phyloP scores from a whole-genome alignment of 2,113 vertebrate genomes.

The Mormoops blainvillei region DNA sequence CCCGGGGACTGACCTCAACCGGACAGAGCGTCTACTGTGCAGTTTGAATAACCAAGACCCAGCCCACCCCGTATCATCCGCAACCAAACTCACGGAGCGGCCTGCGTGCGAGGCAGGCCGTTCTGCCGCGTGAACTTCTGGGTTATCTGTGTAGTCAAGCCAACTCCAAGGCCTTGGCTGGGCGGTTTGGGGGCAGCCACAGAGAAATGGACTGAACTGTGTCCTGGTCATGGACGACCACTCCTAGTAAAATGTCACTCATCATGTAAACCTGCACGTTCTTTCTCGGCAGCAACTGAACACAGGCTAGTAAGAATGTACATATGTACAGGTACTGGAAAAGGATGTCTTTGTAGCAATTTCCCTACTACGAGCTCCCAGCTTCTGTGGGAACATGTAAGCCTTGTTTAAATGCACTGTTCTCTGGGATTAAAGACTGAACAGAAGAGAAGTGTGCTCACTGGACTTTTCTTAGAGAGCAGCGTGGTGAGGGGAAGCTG shows the following conservation, averaged over 20 bases:
- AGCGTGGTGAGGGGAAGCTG: rapidly evolving
- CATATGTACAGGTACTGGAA: rapidly evolving
- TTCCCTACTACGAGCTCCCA: background rate
- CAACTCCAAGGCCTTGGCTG: background rate
- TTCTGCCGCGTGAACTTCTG: background rate
- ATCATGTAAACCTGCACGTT: rapidly evolving
- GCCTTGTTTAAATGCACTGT: background rate
- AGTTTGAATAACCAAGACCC: background rate
- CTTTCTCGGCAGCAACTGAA: background rate
- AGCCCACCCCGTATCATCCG: rapidly evolving
- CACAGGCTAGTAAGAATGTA: background rate
- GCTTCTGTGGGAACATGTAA: background rate
- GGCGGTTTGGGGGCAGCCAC: background rate
- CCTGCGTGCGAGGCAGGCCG: rapidly evolving
- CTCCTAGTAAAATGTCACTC: no score
- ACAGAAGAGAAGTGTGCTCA: rapidly evolving
- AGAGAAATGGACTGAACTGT: background rate
- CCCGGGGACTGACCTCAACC: background rate
- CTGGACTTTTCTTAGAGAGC: rapidly evolving
- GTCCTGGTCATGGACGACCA: rapidly evolving
- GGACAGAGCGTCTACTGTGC: rapidly evolving
- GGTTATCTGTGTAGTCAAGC: rapidly evolving
- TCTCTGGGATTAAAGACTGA: background rate
- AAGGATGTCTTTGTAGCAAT: background rate
- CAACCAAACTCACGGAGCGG: rapidly evolving